Conservation (phyloP, 2,888 invertebrate genomes). For the Sesamia inferens region DNA sequence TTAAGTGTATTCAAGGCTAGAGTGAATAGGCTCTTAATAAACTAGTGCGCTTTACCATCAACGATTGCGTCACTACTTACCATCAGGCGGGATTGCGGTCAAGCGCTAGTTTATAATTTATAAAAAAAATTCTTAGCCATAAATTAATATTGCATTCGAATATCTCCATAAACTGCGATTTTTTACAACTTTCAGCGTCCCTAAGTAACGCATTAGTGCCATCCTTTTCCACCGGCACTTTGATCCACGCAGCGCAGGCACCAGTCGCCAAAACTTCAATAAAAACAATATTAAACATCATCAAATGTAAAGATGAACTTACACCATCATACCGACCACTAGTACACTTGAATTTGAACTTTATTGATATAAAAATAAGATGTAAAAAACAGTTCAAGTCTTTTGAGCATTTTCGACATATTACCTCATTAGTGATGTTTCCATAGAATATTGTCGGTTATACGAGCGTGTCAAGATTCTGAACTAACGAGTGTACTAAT, state of each 20-base stretch:
- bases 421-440: conserved; percentile 51
- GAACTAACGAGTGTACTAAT: conserved; percentile 62
- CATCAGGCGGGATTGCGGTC: no score
- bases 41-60: no score
- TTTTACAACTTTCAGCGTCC: conserved; percentile 50
- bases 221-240: conserved; percentile 61
- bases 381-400: conserved; percentile 11
- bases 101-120: no score
- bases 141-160: conserved; percentile 22
- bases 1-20: no score
- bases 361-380: conserved; percentile 14
- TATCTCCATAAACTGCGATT: conserved; percentile 55
- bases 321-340: neutral
- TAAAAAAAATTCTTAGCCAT: conserved; percentile 11
- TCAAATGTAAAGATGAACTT: conserved; percentile 40
- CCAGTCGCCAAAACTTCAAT: conserved; percentile 60
- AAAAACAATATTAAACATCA: conserved; percentile 62
- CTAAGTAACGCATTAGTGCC: conserved; percentile 36
- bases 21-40: no score
- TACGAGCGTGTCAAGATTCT: conserved; percentile 56
- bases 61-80: no score
- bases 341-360: conserved; percentile 30
- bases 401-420: conserved; percentile 42
- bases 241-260: conserved; percentile 52
- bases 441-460: conserved; percentile 50